Evolutionary conservation across 1,140 invertebrate genomes (phyloP), one percentile per base, ranked within the genome.

Genomic region (Halesus radiatus): DNA sequence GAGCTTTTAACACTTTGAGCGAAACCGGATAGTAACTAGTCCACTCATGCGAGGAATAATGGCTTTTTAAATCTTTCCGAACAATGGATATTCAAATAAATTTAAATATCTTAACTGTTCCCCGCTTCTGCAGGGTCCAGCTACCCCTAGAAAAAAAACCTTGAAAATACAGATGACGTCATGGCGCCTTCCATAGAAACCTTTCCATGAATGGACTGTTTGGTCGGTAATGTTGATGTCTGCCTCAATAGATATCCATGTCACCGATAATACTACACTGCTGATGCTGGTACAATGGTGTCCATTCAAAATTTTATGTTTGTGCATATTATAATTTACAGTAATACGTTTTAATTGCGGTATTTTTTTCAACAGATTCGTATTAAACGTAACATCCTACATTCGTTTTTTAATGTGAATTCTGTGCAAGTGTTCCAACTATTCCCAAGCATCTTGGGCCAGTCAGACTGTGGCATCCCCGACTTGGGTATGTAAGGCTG

Each of bases 161-260:
- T 50, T 37, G 58, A 29, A 53, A 52, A 37, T 45, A 45, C 64
- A 23, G 50, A 68, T 82, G 81, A 82, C 78, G 81, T 79, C 81
- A 82, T 79, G 81, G 81, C 81, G 81, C 81, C 81, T 82, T 76
- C 78, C 78, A 54, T 76, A 72, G 75, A 82, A 79, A 72, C 22
- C 5, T 53, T 32, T 56, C 72, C 72, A 79, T 82, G 81, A 82
- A 82, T 82, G 81, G 66, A 77, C 22, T 32, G 64, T 81, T 81
- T 81, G 70, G 16, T 73, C n/a, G 32, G n/a, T 73, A 50, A n/a
- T 73, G 70, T 73, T 54, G 70, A 54, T 22, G 70, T 54, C 45
- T 16, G 7, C 54, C 54, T 73, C 45, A 13, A 73, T 23, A 73
- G 70, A 8, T 18, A 54, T 73, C 50, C 54, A 50, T 62, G 75